Evolutionary conservation across 2,888 invertebrate species (phyloP), one percentile per base, ranked within the genome.

Genomic region (Napeogenes sylphis): DNA sequence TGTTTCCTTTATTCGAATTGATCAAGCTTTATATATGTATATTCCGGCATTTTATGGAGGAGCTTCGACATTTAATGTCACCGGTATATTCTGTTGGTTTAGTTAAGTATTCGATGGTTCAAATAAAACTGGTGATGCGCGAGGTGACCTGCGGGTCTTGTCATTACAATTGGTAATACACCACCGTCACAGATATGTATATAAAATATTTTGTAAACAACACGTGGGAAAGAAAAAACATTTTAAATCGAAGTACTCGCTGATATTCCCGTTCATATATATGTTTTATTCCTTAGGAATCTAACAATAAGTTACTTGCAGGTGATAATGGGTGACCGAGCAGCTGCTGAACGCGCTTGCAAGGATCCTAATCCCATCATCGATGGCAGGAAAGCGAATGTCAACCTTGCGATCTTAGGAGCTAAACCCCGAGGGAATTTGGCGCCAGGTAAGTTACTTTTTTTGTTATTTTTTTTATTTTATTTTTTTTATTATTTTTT

Each of bases 281-380:
- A 42, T 42, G 42, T 42, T 10, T 10, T 42, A 42, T 42, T 10
- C 35, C 35, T 35, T 10, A 3, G 5, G 42, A 42, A 42, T 10
- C 10, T 42, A 42, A 42, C 10, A 12, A 42, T 6, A 12, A 10
- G 42, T 42, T 42, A 12, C 80, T 90, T 91, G 12, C 92, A 99
- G 99, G 99, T 99, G 75, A 99, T 99, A 84, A 99, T 99, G 99
- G 96, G 97, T 62, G 98, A 98, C 85, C 92, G 97, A 78, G 94
- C 95, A 62, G 97, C 98, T 56, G 99, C 99, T 58, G 98, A 98
- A 84, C 92, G 98, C 77, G 99, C 99, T 57, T 98, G 98, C 88
- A 98, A 98, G 87, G 99, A 99, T 82, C 98, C 98, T 62, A 99
- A 99, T 87, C 99, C 99, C 60, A 98, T 99, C 83, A 99, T 99